Evolutionary conservation across 2,888 invertebrate genomes (phyloP), one percentile per base, ranked within the genome.

Genomic region (Cyrtodaria siliqua): DNA sequence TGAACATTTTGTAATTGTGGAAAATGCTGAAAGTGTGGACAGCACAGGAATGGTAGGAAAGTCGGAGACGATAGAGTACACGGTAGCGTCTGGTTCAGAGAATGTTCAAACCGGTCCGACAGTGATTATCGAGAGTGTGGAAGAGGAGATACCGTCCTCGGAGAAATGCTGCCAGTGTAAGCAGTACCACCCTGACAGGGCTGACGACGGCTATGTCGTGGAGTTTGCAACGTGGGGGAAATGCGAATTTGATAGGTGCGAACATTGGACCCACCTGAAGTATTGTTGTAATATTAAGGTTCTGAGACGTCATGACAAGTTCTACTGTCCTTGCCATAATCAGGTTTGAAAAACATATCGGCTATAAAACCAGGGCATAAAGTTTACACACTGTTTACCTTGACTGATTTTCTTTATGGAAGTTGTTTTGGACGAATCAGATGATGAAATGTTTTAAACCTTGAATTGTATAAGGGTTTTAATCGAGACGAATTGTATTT

Each of bases 151-250:
- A 24, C 76, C 76, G 18, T 59, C 42, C 20, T 67, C 76, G 23
- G 80, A 80, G 52, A 77, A 62, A 52, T 80, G 80, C 40, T 80
- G 80, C 74, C 76, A 77, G 29, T 80, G 80, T 67, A 80, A 80
- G 23, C 66, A 80, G 49, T 73, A 73, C 44, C 73, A 80, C 24
- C 80, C 80, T n/a, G 76, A 80, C 24, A 52, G 55, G 44, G 70
- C 70, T 12, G 60, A 55, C 14, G 73, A 66, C 40, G 80, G 80
- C 8, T 80, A 80, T 70, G 74, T 80, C 12, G 66, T 77, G 55
- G 80, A 80, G 63, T 80, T 80, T 76, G 76, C 76, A 8, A 80
- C 80, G 0, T 80, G 80, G 80, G 80, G 80, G 14, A 80, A 80
- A 61, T 80, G 80, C 73, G 80, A 80, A 49, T 80, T 52, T 59